Conservation (phyloP, 2,888 invertebrate species). For the Gryllus longicercus region DNA sequence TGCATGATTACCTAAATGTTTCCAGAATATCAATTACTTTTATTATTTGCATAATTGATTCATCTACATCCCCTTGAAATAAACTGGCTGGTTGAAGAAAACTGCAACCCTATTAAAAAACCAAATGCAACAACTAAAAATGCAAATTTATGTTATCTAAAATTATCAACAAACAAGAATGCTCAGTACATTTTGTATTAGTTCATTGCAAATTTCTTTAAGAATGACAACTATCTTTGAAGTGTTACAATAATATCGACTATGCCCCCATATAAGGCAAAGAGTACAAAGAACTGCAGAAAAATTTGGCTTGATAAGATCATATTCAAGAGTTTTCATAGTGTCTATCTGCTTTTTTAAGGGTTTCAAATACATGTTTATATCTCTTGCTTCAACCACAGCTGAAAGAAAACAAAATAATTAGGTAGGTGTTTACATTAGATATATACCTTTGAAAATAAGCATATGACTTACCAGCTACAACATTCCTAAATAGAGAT, state of each 20-base stretch:
- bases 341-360: constrained; percentile 65
- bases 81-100: constrained; percentile 74
- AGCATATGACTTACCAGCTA: constrained; percentile 57
- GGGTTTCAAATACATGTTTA: constrained; percentile 74
- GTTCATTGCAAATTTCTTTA: constrained; percentile 73
- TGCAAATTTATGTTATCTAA: neutral
- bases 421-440: neutral
- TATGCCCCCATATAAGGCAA: constrained; percentile 81
- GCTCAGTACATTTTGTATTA: constrained; percentile 63
- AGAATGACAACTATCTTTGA: constrained; percentile 66
- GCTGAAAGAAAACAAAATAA: constrained; percentile 46
- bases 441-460: neutral
- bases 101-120: constrained; percentile 54
- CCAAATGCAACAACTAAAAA: neutral
- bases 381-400: constrained; percentile 78
- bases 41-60: constrained; percentile 61
- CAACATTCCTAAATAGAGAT: constrained; percentile 72
- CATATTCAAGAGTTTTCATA: constrained; percentile 68
- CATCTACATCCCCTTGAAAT: constrained; percentile 82
- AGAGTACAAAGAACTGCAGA: constrained; percentile 74
- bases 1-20: constrained; percentile 53
- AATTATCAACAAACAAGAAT: neutral
- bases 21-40: constrained; percentile 53
- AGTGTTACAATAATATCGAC: constrained; percentile 67
- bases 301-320: constrained; percentile 57